These are phyloP conservation scores for Amphibalanus amphitrite DNA, from an alignment of 1,140 invertebrate genomes.

Conservation along the genomic window DNA sequence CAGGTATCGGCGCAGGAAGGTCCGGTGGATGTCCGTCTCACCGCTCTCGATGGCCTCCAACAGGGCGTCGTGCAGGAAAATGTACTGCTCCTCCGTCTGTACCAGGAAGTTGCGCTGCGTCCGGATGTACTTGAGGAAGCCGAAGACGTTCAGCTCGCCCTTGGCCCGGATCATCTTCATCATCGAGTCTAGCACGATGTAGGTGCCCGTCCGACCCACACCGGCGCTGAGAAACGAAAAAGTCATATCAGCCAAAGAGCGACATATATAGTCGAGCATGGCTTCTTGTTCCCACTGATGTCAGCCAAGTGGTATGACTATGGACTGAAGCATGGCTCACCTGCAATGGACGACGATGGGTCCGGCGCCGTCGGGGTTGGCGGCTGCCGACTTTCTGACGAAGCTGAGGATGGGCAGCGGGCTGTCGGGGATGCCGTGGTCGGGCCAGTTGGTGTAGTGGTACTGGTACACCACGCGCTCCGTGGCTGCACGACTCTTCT, in stretches of 20 bases:
- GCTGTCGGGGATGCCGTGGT: conserved; percentile 90
- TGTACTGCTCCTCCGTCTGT: conserved; percentile 86
- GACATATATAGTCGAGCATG: too few species aligned
- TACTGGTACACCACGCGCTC: conserved; percentile 60
- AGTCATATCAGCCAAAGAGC: too few species aligned
- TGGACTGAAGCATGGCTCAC: too few species aligned
- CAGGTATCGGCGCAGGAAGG: conserved; percentile 42
- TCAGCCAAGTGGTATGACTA: too few species aligned
- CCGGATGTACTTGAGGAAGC: conserved; percentile 82
- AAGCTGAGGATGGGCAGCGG: conserved; percentile 89
- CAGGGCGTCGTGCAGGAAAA: conserved; percentile 88
- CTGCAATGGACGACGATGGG: conserved; percentile 96
- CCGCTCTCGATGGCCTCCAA: conserved; percentile 83
- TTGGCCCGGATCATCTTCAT: conserved; percentile 74
- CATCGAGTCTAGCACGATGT: conserved; percentile 87
- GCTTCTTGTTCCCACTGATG: too few species aligned
- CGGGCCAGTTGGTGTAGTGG: conserved; percentile 95
- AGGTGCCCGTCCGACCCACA: conserved; percentile 91
- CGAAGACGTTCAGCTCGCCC: conserved; percentile 74
- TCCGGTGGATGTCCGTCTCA: conserved; percentile 62
- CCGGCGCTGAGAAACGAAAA: conserved; percentile 54
- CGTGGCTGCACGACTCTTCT: not conserved
- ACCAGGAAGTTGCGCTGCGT: conserved; percentile 38
- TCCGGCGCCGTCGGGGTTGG: conserved; percentile 65
- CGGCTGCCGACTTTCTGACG: conserved; percentile 71